Evolutionary conservation across 30 jellyfish, hydroid and myxozoan genomes (phyloP).

Genomic region (Clytia hemisphaerica): DNA sequence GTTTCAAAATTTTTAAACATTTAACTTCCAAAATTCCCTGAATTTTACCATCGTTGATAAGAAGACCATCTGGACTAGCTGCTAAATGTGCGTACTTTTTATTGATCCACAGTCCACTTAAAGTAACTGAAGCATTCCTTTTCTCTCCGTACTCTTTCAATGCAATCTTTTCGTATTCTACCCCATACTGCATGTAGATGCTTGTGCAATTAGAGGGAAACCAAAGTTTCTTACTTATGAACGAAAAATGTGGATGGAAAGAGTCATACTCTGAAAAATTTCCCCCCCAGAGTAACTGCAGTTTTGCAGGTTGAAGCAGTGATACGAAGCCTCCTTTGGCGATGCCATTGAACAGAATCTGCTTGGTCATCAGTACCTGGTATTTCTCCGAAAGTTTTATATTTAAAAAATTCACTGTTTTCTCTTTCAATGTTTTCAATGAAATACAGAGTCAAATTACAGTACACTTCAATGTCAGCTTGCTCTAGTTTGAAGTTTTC

Average conservation of each 20-base stretch:
- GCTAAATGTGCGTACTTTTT: slow-evolving; percentile 22
- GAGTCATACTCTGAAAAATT: too few relatives aligned
- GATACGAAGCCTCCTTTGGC: neutral
- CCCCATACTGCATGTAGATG: too few relatives aligned
- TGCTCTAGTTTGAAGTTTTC: neutral
- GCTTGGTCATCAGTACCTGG: neutral
- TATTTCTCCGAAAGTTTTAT: too few relatives aligned
- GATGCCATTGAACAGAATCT: neutral
- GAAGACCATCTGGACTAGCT: slow-evolving; percentile 55
- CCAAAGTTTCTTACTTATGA: too few relatives aligned
- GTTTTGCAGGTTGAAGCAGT: slow-evolving; percentile 24
- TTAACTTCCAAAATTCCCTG: slow-evolving; percentile 41
- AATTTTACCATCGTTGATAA: slow-evolving; percentile 15
- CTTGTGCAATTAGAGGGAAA: too few relatives aligned
- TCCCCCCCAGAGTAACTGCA: too few relatives aligned
- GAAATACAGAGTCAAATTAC: neutral
- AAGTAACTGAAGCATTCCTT: neutral
- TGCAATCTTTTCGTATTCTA: too few relatives aligned
- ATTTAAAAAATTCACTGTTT: too few relatives aligned
- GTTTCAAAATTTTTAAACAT: slow-evolving; percentile 40
- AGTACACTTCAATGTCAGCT: neutral
- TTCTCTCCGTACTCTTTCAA: slow-evolving; percentile 4
- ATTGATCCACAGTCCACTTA: slow-evolving; percentile 50
- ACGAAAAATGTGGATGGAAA: too few relatives aligned
- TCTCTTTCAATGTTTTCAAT: too few relatives aligned